Evolutionary conservation across 2,888 invertebrate genomes (phyloP).

Genomic region (Graphium colonna): DNA sequence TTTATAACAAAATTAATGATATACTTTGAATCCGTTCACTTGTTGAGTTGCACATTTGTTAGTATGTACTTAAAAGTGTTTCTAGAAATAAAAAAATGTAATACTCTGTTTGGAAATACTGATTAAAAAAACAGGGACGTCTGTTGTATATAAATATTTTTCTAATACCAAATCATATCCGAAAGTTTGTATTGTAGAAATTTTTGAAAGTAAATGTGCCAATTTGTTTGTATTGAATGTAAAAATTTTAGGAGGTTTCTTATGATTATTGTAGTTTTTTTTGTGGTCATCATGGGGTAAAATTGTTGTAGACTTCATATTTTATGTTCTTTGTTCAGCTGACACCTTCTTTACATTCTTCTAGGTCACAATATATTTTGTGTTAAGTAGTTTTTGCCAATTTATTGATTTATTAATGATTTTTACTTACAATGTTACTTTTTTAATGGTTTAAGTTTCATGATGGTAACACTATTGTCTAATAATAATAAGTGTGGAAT

Average conservation of each 20-base stretch:
- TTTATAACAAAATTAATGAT: slow-evolving; percentile 13
- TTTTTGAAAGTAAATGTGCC: slow-evolving; percentile 39
- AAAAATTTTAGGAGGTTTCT: slow-evolving; percentile 23
- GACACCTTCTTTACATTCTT: neutral
- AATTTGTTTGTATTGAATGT: slow-evolving; percentile 29
- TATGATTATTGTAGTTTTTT: slow-evolving; percentile 20
- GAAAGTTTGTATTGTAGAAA: slow-evolving; percentile 21
- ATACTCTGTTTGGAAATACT: slow-evolving; percentile 13
- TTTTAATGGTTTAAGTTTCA: neutral
- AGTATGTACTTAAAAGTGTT: slow-evolving; percentile 34
- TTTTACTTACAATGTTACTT: neutral
- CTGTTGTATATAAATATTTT: slow-evolving; percentile 31
- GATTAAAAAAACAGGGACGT: slow-evolving; percentile 13
- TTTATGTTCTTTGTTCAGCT: slow-evolving; percentile 40
- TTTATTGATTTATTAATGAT: neutral
- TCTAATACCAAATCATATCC: slow-evolving; percentile 25
- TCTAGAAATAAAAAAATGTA: slow-evolving; percentile 11
- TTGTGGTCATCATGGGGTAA: slow-evolving; percentile 30
- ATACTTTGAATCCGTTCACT: slow-evolving; percentile 28
- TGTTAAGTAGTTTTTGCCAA: neutral
- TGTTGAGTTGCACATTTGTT: slow-evolving; percentile 36
- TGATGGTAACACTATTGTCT: neutral
- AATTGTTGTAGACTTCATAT: slow-evolving; percentile 46
- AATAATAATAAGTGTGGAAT: neutral
- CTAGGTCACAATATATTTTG: slow-evolving; percentile 4